Evolutionary conservation across 35 echinoderm and acorn worm species (phyloP), one percentile per base, ranked within the genome.

Genomic region (Lytechinus pictus): DNA sequence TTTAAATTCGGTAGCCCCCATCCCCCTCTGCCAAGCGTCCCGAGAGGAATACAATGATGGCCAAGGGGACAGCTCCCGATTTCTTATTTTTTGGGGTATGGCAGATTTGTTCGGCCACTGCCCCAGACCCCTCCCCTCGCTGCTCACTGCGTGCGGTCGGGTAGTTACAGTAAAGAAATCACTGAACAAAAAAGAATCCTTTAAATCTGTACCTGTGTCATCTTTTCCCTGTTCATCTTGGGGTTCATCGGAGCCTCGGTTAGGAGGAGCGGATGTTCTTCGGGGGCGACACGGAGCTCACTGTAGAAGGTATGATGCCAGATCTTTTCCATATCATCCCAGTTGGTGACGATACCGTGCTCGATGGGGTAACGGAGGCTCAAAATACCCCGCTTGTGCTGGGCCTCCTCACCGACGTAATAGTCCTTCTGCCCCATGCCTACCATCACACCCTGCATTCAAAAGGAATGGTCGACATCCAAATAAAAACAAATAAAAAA

Each of bases 291-390:
- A 54, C 88, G 88, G 88, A 90, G 88, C 88, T 90, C 88, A 10
- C 16, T 90, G 27, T 90, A 90, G 28, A 90, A 90, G 27, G 88
- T 90, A 10, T 94, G 95, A 54, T 54, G 87, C 97, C 97, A 98
- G 92, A 98, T 95, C 92, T 96, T 98, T 51, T 98, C 97, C 97
- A 98, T 98, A 54, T 98, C 97, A 61, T 98, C 97, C 97, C 97
- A 96, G 96, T 98, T 96, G 54, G 97, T 98, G 51, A 98, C 97
- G 93, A 98, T 98, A 14, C 97, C 97, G 87, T 98, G 97, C 55
- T 98, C 97, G 86, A 98, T 98, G 33, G 97, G 97, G 61, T 98
- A 98, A 44, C 96, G 96, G 51, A 98, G 95, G 60, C 95, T 98
- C 54, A 96, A 95, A 27, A 98, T 96, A 89, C 97, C 97, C 54